Evolutionary conservation across 2,888 invertebrate species (phyloP).

Genomic region (Pecten maximus): DNA sequence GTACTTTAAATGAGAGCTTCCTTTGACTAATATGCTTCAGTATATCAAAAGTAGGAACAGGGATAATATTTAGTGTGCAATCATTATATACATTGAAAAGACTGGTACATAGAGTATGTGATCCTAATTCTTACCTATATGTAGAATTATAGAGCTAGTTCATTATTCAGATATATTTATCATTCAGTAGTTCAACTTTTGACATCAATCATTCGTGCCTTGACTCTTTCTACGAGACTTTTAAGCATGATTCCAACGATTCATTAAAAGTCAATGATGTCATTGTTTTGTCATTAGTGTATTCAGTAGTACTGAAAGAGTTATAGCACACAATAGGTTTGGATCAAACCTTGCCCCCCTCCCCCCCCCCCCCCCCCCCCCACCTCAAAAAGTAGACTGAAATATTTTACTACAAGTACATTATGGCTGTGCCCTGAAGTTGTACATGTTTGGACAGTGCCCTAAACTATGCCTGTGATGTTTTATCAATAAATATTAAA

Average conservation of each 20-base stretch:
- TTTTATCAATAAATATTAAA: not conserved
- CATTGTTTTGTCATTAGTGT: not conserved
- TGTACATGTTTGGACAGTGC: not conserved
- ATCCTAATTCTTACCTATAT: no score
- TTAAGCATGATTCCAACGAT: not conserved
- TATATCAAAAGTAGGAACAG: no score
- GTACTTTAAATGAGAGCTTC: no score
- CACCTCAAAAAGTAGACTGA: not conserved
- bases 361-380: no score
- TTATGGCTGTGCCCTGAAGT: not conserved
- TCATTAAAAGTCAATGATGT: not conserved
- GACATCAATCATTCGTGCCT: not conserved
- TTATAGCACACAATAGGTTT: not conserved
- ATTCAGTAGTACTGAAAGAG: not conserved
- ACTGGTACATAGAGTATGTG: no score
- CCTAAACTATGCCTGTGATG: not conserved
- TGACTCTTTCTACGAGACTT: not conserved
- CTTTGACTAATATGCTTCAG: no score
- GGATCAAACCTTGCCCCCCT: no score
- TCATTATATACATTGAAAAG: no score
- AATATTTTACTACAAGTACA: not conserved
- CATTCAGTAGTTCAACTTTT: not conserved
- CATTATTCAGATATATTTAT: not conserved
- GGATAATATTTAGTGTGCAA: no score
- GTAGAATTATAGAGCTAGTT: no score